Evolutionary conservation across 2,797 vertebrate genomes (phyloP).

Genomic region (Oryzias sinensis): DNA sequence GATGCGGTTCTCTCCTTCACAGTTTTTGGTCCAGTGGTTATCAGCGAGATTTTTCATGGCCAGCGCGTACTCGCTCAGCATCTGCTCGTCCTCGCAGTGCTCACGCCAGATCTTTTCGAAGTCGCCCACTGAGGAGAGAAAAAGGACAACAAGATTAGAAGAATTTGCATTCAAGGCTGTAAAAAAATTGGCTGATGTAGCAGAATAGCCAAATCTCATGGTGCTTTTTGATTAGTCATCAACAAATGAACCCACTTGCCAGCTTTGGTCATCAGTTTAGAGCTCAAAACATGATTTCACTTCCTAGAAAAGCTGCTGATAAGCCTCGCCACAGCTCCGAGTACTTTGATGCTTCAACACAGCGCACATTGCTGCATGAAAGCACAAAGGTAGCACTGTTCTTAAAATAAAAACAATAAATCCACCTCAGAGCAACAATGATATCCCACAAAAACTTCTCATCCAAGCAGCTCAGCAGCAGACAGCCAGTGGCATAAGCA

Average conservation of each 20-base stretch:
- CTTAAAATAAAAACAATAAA: constrained; percentile 8
- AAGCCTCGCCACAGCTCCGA: constrained; percentile 3
- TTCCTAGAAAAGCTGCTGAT: constrained; percentile 12
- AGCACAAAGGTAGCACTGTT: constrained; percentile 34
- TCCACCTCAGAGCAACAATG: constrained; percentile 23
- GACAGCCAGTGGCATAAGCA: constrained; percentile 23
- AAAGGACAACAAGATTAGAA: not conserved
- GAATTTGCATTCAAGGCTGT: not conserved
- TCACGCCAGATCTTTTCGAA: constrained; percentile 99
- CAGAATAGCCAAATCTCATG: not conserved
- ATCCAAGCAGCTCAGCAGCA: constrained; percentile 14
- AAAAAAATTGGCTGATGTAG: not conserved
- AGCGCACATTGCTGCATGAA: not conserved
- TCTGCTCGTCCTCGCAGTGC: constrained; percentile 96
- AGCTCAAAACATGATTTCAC: constrained; percentile 10
- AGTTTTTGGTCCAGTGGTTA: constrained; percentile 94
- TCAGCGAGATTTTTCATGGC: constrained; percentile 99
- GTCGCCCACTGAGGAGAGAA: constrained; percentile 86
- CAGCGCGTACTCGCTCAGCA: constrained; percentile 93
- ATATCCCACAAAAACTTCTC: constrained; percentile 16
- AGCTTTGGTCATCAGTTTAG: constrained; percentile 19
- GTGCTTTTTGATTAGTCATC: not conserved
- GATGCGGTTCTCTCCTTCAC: constrained; percentile 95
- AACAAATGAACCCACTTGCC: constrained; percentile 48
- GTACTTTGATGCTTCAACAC: not conserved